Percentiles rank a stretch among this genome's conserved stretches.
Conservation (phyloP, 2,888 invertebrate species). For the Chloromyia formosa region DNA sequence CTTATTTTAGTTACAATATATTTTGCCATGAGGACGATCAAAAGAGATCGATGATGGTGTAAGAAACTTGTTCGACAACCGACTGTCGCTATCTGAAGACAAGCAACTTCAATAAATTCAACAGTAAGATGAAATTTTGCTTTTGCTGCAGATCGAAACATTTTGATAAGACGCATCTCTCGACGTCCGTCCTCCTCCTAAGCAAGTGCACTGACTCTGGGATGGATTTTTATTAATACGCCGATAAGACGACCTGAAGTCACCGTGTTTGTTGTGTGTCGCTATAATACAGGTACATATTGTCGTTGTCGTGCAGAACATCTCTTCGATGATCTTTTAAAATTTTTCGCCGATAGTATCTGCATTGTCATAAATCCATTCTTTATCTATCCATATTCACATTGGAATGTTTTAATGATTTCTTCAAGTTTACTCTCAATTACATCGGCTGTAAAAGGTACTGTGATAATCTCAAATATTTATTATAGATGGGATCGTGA, state of each 20-base stretch:
- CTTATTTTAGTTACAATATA: not conserved
- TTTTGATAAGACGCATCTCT: slow-evolving; percentile 42
- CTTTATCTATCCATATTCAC: not conserved
- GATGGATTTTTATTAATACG: slow-evolving; percentile 37
- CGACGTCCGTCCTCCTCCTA: not conserved
- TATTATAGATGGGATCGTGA: slow-evolving; percentile 28
- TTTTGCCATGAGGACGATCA: not conserved
- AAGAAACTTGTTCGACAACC: slow-evolving; percentile 42
- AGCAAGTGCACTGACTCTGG: not conserved
- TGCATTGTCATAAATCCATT: slow-evolving; percentile 39
- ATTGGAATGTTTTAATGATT: slow-evolving; percentile 24
- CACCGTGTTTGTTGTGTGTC: not conserved
- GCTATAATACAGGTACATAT: not conserved
- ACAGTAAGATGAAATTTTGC: slow-evolving; percentile 35
- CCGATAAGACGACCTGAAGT: slow-evolving; percentile 22
- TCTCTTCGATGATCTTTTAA: slow-evolving; percentile 34
- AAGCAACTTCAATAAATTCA: slow-evolving; percentile 33
- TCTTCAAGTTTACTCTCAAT: slow-evolving; percentile 39
- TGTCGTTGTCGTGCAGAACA: slow-evolving; percentile 20
- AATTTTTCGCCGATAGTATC: slow-evolving; percentile 32
- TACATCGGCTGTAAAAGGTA: slow-evolving; percentile 1
- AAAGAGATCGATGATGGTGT: slow-evolving; percentile 41
- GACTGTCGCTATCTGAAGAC: slow-evolving; percentile 19
- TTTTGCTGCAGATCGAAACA: slow-evolving; percentile 38
- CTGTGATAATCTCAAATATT: not conserved